Conservation (phyloP, 1,140 invertebrate species). For the Fopius arisanus region DNA sequence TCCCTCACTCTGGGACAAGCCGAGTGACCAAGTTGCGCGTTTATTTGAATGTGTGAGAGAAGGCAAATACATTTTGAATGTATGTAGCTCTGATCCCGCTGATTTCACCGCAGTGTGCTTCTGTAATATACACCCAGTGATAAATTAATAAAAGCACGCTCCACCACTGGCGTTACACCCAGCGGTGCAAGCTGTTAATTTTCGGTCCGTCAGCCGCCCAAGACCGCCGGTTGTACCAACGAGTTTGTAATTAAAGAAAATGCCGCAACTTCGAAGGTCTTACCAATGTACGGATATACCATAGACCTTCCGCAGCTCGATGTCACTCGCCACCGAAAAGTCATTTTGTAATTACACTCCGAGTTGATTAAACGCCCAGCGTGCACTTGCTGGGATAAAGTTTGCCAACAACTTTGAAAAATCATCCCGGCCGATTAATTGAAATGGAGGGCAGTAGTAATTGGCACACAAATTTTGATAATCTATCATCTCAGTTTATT, state of each 20-base stretch:
- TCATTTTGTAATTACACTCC: slow-evolving; percentile 17
- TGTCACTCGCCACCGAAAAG: not conserved
- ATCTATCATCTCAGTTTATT: too few species aligned
- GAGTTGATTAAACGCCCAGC: slow-evolving; percentile 23
- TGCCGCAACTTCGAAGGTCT: slow-evolving; percentile 11
- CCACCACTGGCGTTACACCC: slow-evolving; percentile 36
- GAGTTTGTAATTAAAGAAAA: slow-evolving; percentile 54
- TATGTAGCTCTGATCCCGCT: not conserved
- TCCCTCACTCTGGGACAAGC: not conserved
- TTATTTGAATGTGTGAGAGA: not conserved
- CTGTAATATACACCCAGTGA: slow-evolving; percentile 44
- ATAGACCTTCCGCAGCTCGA: not conserved
- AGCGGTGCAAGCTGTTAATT: slow-evolving; percentile 36
- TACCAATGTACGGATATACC: not conserved
- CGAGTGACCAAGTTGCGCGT: slow-evolving; percentile 3
- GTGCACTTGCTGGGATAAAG: not conserved
- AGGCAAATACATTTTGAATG: not conserved
- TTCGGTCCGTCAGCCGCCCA: slow-evolving; percentile 18
- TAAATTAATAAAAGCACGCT: slow-evolving; percentile 57
- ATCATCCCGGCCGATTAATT: not conserved
- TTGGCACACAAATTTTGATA: not conserved
- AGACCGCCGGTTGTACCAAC: slow-evolving; percentile 27
- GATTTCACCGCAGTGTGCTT: slow-evolving; percentile 21
- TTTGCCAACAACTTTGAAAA: not conserved
- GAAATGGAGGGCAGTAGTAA: not conserved